Percentiles rank a stretch among this genome's conserved stretches.
These are phyloP conservation scores for Drosophila borealis DNA, from an alignment of 2,888 invertebrate species.

Conservation along the genomic window DNA sequence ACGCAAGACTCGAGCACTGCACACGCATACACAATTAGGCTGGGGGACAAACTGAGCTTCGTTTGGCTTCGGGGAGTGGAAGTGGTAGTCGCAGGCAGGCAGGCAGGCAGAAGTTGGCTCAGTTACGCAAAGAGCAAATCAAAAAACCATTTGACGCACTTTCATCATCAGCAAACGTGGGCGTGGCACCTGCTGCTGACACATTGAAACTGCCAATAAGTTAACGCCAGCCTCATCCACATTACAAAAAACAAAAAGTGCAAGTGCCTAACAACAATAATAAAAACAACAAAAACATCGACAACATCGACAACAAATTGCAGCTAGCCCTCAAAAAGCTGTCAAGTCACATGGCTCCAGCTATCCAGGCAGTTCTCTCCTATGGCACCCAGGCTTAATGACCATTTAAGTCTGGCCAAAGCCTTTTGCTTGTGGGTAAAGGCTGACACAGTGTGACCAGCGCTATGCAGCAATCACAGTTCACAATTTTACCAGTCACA, in stretches of 20 bases:
- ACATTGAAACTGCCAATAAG: constrained; percentile 78
- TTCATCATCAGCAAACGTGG: constrained; percentile 70
- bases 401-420: constrained; percentile 53
- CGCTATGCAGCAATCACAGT: constrained; percentile 1
- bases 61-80: neutral
- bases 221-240: constrained; percentile 25
- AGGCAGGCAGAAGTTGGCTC: constrained; percentile 28
- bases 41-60: neutral
- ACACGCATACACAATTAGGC: constrained; percentile 77
- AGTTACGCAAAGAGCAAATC: constrained; percentile 78
- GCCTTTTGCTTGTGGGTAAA: constrained; percentile 37
- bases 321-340: constrained; percentile 52
- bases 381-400: constrained; percentile 52
- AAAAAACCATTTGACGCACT: constrained; percentile 81
- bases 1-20: constrained; percentile 70
- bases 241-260: constrained; percentile 36
- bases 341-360: constrained; percentile 49
- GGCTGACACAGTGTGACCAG: constrained; percentile 29
- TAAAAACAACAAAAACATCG: constrained; percentile 16
- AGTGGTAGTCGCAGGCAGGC: neutral
- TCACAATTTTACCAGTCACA: neutral
- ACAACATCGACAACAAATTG: constrained; percentile 53
- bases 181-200: constrained; percentile 74
- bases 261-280: constrained; percentile 40
- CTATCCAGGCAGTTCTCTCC: constrained; percentile 20